A percentile compares a stretch with the other conserved stretches of the same genome.
Conservation (phyloP, 1,140 invertebrate species). For the Solenopsis invicta region DNA sequence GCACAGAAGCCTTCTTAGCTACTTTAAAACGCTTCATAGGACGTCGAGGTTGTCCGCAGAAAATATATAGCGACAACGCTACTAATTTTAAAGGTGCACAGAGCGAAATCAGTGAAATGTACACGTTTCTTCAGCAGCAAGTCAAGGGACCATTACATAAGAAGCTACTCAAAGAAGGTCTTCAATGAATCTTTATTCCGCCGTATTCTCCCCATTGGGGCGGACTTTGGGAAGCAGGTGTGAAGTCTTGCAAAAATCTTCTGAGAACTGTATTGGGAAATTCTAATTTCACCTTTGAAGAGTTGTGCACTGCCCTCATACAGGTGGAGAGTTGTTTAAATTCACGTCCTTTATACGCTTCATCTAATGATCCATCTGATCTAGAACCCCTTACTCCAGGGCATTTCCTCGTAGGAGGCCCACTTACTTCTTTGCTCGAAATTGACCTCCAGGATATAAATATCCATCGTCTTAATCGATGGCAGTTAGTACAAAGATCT, state of each 20-base stretch:
- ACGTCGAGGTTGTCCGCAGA: not conserved
- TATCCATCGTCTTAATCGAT: not conserved
- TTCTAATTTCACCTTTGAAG: not conserved
- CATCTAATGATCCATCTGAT: not conserved
- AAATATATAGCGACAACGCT: conserved; percentile 74
- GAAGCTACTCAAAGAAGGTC: not conserved
- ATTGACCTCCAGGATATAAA: not conserved
- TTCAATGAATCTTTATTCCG: not conserved
- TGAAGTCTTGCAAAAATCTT: not conserved
- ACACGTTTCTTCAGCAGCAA: not conserved
- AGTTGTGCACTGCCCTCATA: not conserved
- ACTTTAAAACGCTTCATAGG: not conserved
- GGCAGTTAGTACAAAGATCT: not conserved
- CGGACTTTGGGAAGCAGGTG: not conserved
- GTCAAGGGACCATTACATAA: not conserved
- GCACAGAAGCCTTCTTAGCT: not conserved
- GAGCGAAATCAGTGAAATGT: conserved; percentile 32
- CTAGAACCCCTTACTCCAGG: not conserved
- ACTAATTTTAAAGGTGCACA: conserved; percentile 79
- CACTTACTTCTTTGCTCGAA: not conserved
- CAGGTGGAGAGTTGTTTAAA: not conserved
- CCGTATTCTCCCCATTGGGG: not conserved
- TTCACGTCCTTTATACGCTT: not conserved
- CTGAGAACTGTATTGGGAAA: not conserved
- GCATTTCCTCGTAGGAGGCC: not conserved